Evolutionary conservation across 2,888 invertebrate species (phyloP).

Genomic region (Biston stratarius): DNA sequence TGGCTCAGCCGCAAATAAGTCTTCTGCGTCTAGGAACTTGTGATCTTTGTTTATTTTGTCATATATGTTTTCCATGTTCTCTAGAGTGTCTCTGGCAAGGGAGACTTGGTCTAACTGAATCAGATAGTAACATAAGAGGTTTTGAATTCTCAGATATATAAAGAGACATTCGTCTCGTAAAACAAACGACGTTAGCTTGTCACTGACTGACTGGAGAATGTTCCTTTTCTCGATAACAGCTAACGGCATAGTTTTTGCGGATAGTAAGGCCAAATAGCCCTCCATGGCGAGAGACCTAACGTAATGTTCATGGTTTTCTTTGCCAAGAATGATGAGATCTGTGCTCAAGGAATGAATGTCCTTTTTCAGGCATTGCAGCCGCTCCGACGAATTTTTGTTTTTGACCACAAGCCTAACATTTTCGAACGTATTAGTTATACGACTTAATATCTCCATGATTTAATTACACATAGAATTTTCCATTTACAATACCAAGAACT

Average conservation of each 20-base stretch:
- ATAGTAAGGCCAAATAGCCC: conserved; percentile 72
- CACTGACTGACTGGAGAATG: conserved; percentile 65
- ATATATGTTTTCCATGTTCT: conserved; percentile 79
- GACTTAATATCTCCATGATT: conserved; percentile 68
- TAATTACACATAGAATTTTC: conserved; percentile 47
- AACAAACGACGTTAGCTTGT: conserved; percentile 70
- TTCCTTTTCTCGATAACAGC: conserved; percentile 70
- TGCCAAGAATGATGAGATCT: conserved; percentile 70
- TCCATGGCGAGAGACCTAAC: conserved; percentile 77
- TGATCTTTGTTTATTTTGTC: conserved; percentile 68
- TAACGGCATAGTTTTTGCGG: conserved; percentile 73
- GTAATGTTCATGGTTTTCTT: conserved; percentile 70
- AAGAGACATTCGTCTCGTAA: conserved; percentile 77
- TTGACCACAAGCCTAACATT: conserved; percentile 67
- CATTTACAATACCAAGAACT: conserved; percentile 6
- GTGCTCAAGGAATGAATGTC: conserved; percentile 68
- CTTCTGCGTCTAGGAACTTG: conserved; percentile 81
- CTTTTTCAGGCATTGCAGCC: conserved; percentile 65
- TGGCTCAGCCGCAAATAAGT: conserved; percentile 78
- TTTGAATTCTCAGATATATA: conserved; percentile 85
- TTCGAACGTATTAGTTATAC: conserved; percentile 70
- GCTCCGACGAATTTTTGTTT: conserved; percentile 66
- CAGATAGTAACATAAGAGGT: conserved; percentile 85
- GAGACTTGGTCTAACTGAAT: conserved; percentile 81
- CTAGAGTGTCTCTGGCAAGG: conserved; percentile 80